These are phyloP conservation scores for Cynaeus angustus DNA, from an alignment of 2,888 invertebrate genomes.

Conservation along the genomic window DNA sequence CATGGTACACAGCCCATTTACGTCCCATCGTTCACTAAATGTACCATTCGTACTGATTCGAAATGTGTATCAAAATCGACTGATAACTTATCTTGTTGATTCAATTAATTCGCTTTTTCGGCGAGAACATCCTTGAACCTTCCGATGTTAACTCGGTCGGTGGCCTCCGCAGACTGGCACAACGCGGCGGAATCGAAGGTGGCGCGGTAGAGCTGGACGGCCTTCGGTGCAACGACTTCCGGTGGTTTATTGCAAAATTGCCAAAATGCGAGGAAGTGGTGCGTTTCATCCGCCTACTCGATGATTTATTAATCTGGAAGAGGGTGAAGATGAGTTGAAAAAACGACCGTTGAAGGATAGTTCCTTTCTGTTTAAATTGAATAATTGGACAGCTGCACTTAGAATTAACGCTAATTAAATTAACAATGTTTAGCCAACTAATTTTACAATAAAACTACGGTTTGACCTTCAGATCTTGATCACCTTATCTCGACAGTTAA, in stretches of 20 bases:
- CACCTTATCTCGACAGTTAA: no score
- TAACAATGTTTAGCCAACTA: no score
- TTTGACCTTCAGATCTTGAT: no score
- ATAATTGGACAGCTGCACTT: no score
- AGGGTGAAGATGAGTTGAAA: no score
- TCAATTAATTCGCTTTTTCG: slow-evolving; percentile 29
- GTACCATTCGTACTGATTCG: neutral
- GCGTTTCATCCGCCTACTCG: neutral
- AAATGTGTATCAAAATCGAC: neutral
- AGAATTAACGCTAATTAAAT: no score
- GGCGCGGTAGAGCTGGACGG: slow-evolving; percentile 7
- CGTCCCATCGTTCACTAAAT: slow-evolving; percentile 19
- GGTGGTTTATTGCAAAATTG: slow-evolving; percentile 17
- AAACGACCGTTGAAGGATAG: no score
- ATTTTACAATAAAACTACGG: no score
- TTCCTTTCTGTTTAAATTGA: no score
- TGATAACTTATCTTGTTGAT: slow-evolving; percentile 37
- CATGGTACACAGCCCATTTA: slow-evolving; percentile 53
- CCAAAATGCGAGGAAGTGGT: slow-evolving; percentile 14
- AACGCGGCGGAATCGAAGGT: neutral
- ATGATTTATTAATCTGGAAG: no score
- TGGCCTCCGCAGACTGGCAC: slow-evolving; percentile 15
- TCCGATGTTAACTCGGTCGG: slow-evolving; percentile 7
- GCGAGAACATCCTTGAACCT: slow-evolving; percentile 14
- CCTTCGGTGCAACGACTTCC: slow-evolving; percentile 15